Conservation (phyloP, 2,888 invertebrate species). For the Empis livida region DNA sequence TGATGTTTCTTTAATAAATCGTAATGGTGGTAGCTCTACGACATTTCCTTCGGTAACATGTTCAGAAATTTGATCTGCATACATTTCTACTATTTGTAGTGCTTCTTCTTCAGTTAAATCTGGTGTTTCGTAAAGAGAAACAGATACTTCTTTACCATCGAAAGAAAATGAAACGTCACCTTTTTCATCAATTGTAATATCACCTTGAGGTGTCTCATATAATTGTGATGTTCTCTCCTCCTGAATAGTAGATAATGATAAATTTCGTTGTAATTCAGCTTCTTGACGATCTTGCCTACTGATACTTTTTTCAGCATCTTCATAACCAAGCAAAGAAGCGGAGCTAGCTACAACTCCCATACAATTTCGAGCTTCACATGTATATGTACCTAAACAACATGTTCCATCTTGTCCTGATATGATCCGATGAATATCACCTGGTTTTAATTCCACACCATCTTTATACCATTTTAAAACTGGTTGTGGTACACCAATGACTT, state of each 20-base stretch:
- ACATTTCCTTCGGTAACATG: slow-evolving; percentile 74
- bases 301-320: slow-evolving; percentile 51
- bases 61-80: slow-evolving; percentile 83
- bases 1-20: slow-evolving; percentile 81
- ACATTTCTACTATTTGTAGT: slow-evolving; percentile 84
- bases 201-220: slow-evolving; percentile 70
- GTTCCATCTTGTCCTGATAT: slow-evolving; percentile 84
- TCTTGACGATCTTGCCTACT: slow-evolving; percentile 29
- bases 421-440: slow-evolving; percentile 82
- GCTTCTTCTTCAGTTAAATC: slow-evolving; percentile 88
- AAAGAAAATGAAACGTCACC: slow-evolving; percentile 83
- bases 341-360: slow-evolving; percentile 85
- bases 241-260: slow-evolving; percentile 81
- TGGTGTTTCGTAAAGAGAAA: slow-evolving; percentile 82
- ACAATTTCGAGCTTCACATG: slow-evolving; percentile 81
- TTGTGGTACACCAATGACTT: slow-evolving; percentile 83
- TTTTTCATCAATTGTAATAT: slow-evolving; percentile 64
- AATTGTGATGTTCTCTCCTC: slow-evolving; percentile 82
- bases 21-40: slow-evolving; percentile 71
- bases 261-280: slow-evolving; percentile 46
- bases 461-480: slow-evolving; percentile 87
- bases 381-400: slow-evolving; percentile 80
- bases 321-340: slow-evolving; percentile 75
- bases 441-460: slow-evolving; percentile 76
- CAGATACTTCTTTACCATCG: slow-evolving; percentile 83